Percentiles rank a stretch among this genome's conserved stretches.
phyloP scores from a whole-genome alignment of 2,113 vertebrate species.

The Hoplias malabaricus region DNA sequence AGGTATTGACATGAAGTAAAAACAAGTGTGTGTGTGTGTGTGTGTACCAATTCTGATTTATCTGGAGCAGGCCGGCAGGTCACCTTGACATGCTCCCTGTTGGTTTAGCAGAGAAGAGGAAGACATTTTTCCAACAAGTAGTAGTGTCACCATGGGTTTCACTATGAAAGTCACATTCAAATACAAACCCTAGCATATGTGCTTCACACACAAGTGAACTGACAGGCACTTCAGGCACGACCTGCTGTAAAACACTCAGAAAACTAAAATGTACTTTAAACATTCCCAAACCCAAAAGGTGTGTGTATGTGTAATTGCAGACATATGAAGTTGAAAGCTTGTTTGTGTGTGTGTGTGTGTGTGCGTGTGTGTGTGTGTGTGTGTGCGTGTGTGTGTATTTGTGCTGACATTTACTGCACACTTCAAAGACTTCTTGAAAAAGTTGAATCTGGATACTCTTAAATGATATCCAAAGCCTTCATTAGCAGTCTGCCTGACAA shows the following conservation, averaged over 20 bases:
- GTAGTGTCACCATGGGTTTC: not conserved
- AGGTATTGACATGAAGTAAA: not conserved
- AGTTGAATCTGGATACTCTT: not conserved
- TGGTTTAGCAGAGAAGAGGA: not conserved
- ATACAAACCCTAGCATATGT: not conserved
- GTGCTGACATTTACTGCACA: not conserved
- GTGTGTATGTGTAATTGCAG: not conserved
- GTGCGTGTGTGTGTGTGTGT: not conserved
- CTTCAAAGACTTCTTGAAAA: not conserved
- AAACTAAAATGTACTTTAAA: not conserved
- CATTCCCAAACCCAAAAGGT: not conserved
- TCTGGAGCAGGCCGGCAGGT: conserved; percentile 1
- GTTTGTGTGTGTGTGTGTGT: not conserved
- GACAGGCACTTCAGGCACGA: not conserved
- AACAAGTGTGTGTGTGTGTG: not conserved
- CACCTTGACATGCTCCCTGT: not conserved
- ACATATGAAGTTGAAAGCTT: not conserved
- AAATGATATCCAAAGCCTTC: not conserved
- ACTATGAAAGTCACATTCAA: conserved; percentile 4
- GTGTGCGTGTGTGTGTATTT: no score
- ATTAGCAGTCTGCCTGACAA: not conserved
- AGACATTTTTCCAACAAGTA: not conserved
- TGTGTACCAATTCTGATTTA: conserved; percentile 11
- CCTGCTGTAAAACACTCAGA: not conserved
- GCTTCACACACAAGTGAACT: not conserved